Conservation (phyloP, 2,113 vertebrate genomes). For the Dicerorhinus sumatrensis region DNA sequence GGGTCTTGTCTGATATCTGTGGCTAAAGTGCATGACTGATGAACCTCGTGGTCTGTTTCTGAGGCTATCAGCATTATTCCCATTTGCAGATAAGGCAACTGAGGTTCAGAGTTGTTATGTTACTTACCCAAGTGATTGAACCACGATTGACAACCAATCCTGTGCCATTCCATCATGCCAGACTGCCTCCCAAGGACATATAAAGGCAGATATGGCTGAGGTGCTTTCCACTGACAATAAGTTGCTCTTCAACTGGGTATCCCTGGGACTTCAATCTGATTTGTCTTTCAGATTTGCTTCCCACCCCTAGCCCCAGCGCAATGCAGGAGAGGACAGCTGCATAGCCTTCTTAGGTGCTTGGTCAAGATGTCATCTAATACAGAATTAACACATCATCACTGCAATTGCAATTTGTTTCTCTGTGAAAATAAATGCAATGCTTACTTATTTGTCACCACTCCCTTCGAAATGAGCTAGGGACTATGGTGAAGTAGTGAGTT, state of each 20-base stretch:
- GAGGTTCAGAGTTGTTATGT: neutral
- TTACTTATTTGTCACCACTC: slow-evolving; percentile 49
- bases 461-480: slow-evolving; percentile 47
- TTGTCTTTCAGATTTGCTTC: neutral
- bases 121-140: neutral
- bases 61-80: neutral
- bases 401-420: slow-evolving; percentile 38
- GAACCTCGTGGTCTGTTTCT: neutral
- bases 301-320: neutral
- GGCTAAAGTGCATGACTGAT: neutral
- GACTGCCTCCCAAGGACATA: neutral
- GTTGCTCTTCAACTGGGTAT: neutral
- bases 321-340: slow-evolving; percentile 34
- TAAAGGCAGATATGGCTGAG: neutral
- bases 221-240: neutral
- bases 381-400: slow-evolving; percentile 68
- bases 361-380: slow-evolving; percentile 18
- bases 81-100: neutral
- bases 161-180: neutral
- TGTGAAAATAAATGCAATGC: slow-evolving; percentile 55
- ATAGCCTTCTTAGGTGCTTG: slow-evolving; percentile 55
- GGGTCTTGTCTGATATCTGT: neutral
- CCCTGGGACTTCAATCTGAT: slow-evolving; percentile 20
- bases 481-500: neutral
- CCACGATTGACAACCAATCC: neutral